Base-by-base conservation (phyloP, 2,113 vertebrate species). In the Ursus arctos region DNA sequence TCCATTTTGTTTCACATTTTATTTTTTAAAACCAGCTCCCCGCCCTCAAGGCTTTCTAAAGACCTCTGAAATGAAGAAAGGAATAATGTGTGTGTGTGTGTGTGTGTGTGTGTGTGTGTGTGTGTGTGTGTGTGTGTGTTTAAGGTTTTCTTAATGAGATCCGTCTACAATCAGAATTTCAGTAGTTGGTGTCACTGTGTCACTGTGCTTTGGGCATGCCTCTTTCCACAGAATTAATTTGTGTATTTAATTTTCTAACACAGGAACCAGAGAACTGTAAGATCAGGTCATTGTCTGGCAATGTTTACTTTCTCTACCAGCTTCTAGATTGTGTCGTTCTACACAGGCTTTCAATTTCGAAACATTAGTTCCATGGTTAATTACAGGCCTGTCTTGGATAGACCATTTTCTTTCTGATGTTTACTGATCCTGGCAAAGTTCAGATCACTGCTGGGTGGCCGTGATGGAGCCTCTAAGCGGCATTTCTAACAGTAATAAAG, bases 241-340 rank as follows among this genome's bases (percentile, higher is more conserved):
- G 53, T 28, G 2, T 83, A 90, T 90, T 90, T 94, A 72, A 87
- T 87, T 95, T 96, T 9, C 16, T 67, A 74, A 36, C 4, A 59
- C 1, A 91, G 13, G 21, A 86, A 72, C 16, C n/a, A 69, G 87
- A 65, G 16, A 16, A 72, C 13, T 63, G 0, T 77, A 87, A 59
- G 15, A 63, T 57, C 22, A 31, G 51, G 11, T 28, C 7, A 77
- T 81, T 94, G 47, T 88, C 83, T 79, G 83, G 33, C 7, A 63
- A 21, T 76, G 4, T 55, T 95, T 74, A 53, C 4, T 71, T 90
- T 88, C 65, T 40, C 49, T 69, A 4, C 21, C 11, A 61, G 9
- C 12, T 79, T 26, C n/a, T 26, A 5, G 71, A 5, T 14, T 76
- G 7, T 33, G 0, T 55, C 59, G 9, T 40, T 33, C 81, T 94